Base-by-base conservation (phyloP, 1,140 invertebrate species). In the Physella acuta region DNA sequence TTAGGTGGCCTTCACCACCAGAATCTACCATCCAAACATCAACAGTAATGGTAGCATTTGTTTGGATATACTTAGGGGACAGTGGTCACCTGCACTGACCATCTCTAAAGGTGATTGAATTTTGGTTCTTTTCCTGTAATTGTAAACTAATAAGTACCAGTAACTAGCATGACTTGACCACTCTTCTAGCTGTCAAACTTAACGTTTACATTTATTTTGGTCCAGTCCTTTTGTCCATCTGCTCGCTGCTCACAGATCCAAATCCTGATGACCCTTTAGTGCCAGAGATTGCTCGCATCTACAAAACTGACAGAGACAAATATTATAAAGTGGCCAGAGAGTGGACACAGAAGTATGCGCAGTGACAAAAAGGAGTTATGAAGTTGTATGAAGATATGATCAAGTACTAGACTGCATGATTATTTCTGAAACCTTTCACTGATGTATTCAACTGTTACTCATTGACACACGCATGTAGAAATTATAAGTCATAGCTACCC, bases 201-300 rank as follows among this genome's bases (percentile, higher is more conserved):
- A n/a, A n/a, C n/a, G n/a, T 56, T 2, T 56, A 31, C 5, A 5
- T 17, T 2, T 56, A 30, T n/a, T n/a, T 17, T 56, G 63, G 81
- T 80, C 67, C 79, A 84, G 96, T 99, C 86, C 90, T 99, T 88
- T 90, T 99, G 86, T 98, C 95, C 88, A 98, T 99, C 89, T 98
- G 96, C 90, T 98, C 96, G 86, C 90, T 99, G 85, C 89, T 99
- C 85, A 97, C 94, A 87, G 96, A 99, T 90, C 97, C 97, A 83
- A 99, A 99, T 89, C 95, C 58, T 17, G 58, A 60, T 60, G 58
- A 60, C 34, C 58, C 58, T 14, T 36, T 60, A n/a, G 58, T 60
- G 95, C 96, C 96, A 86, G 96, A 98, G 90, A 98, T 98, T 88
- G 96, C 96, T 88, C 94, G 94, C 90, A 94, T 98, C 91, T 99